phyloP scores from a whole-genome alignment of 2,797 vertebrate genomes.

The Coluber constrictor region DNA sequence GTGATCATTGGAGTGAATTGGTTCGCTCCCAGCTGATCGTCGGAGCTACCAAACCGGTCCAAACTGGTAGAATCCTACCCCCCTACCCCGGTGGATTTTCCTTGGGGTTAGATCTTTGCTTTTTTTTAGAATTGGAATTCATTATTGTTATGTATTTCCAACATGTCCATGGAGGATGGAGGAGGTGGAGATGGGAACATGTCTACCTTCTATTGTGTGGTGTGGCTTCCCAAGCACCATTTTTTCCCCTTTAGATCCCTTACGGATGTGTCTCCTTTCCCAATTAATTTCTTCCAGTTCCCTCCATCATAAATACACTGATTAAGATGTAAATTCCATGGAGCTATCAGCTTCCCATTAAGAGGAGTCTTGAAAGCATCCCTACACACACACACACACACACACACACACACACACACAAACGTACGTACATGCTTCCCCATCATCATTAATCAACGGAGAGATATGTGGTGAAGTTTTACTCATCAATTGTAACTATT shows the following conservation, averaged over 20 bases:
- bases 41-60: too few species aligned
- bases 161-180: not conserved
- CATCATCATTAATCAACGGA: slow-evolving; percentile 87
- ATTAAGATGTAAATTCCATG: slow-evolving; percentile 99
- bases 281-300: slow-evolving; percentile 79
- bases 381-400: not conserved
- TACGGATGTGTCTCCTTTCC: slow-evolving; percentile 55
- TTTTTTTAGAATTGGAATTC: not conserved
- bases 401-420: not conserved
- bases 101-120: not conserved
- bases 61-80: too few species aligned
- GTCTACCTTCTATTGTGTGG: not conserved
- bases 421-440: slow-evolving; percentile 70
- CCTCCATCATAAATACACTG: slow-evolving; percentile 83
- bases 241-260: slow-evolving; percentile 43
- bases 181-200: not conserved
- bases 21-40: too few species aligned
- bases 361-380: slow-evolving; percentile 74
- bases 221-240: slow-evolving; percentile 38
- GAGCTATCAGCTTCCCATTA: slow-evolving; percentile 97
- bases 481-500: slow-evolving; percentile 96
- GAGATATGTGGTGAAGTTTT: slow-evolving; percentile 92
- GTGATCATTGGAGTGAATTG: too few species aligned
- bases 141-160: not conserved
- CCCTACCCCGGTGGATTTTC: not conserved